Conservation (phyloP, 2,797 vertebrate species). For the Sebastes elongatus region DNA sequence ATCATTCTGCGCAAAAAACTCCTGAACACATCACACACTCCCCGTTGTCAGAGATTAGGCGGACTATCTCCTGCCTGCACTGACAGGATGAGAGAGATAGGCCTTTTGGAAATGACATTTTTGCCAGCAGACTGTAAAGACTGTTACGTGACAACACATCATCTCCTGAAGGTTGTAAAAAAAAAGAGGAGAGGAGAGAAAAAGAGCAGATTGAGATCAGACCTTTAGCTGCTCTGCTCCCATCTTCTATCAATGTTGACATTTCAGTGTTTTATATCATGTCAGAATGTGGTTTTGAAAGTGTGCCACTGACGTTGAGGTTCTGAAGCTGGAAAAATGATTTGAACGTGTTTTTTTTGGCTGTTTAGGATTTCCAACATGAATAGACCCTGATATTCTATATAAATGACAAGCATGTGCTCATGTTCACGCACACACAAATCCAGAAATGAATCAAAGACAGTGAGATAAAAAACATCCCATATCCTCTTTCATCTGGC, state of each 20-base stretch:
- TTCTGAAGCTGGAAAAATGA: slow-evolving; percentile 46
- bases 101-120: slow-evolving; percentile 69
- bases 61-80: slow-evolving; percentile 66
- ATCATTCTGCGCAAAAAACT: slow-evolving; percentile 56
- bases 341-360: slow-evolving; percentile 30
- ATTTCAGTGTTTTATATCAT: slow-evolving; percentile 63
- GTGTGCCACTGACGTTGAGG: slow-evolving; percentile 50
- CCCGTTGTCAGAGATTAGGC: slow-evolving; percentile 66
- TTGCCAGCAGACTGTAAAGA: slow-evolving; percentile 81
- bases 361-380: slow-evolving; percentile 48
- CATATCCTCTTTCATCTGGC: slow-evolving; percentile 65
- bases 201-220: slow-evolving; percentile 66
- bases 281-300: slow-evolving; percentile 64
- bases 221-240: slow-evolving; percentile 30
- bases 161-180: slow-evolving; percentile 49
- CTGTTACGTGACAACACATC: slow-evolving; percentile 78
- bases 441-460: slow-evolving; percentile 64
- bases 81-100: slow-evolving; percentile 66
- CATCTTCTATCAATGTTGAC: slow-evolving; percentile 66
- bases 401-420: slow-evolving; percentile 59
- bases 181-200: slow-evolving; percentile 34
- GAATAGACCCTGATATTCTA: slow-evolving; percentile 61
- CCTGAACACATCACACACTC: slow-evolving; percentile 52
- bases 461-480: slow-evolving; percentile 61
- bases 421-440: slow-evolving; percentile 42